Conservation (phyloP, 2,888 invertebrate genomes). For the Synanthedon andrenaeformis region DNA sequence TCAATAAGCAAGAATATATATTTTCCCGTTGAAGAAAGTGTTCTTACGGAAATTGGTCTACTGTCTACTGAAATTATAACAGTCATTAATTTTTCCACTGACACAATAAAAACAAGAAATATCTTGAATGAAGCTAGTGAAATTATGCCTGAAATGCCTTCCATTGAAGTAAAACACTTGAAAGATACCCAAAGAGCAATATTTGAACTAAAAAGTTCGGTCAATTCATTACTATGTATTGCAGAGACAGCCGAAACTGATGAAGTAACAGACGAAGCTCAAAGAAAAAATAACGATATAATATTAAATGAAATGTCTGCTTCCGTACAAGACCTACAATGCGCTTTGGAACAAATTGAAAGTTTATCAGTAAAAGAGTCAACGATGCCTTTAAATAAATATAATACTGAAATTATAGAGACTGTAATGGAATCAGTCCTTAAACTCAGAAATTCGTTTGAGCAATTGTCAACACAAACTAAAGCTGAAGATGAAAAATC, state of each 20-base stretch:
- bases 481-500: slow-evolving; percentile 27
- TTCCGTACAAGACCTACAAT: slow-evolving; percentile 61
- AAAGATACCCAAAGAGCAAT: slow-evolving; percentile 54
- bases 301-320: slow-evolving; percentile 55
- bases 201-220: slow-evolving; percentile 44
- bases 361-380: slow-evolving; percentile 68
- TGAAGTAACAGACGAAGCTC: slow-evolving; percentile 21
- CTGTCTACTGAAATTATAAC: slow-evolving; percentile 61
- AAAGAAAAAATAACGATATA: slow-evolving; percentile 38
- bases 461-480: slow-evolving; percentile 43
- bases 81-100: slow-evolving; percentile 62
- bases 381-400: slow-evolving; percentile 33
- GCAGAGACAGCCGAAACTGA: slow-evolving; percentile 37
- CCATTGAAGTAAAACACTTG: slow-evolving; percentile 41
- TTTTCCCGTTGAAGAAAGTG: slow-evolving; percentile 45
- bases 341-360: slow-evolving; percentile 56
- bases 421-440: slow-evolving; percentile 74
- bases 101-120: slow-evolving; percentile 61
- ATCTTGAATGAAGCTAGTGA: slow-evolving; percentile 42
- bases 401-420: slow-evolving; percentile 74
- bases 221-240: slow-evolving; percentile 43
- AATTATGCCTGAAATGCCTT: slow-evolving; percentile 33
- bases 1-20: slow-evolving; percentile 52
- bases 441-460: slow-evolving; percentile 72
- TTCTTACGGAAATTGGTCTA: slow-evolving; percentile 50